A percentile compares a stretch with the other conserved stretches of the same genome.
Evolutionary conservation across 2,797 vertebrate species (phyloP).

Genomic region (Anolis apletophallus): DNA sequence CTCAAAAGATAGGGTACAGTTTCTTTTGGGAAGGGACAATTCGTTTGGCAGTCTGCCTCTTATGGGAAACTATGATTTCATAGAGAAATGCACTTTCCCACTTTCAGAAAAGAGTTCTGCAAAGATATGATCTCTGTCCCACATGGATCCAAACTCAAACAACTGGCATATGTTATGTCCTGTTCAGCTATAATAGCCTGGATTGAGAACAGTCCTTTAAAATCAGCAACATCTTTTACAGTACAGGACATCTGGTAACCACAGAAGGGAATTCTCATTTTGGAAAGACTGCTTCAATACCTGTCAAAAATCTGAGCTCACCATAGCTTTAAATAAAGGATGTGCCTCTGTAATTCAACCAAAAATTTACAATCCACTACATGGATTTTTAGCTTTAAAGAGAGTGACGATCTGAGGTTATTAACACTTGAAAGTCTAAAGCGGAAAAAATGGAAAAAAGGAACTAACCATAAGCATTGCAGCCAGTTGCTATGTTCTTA

Average conservation of each 20-base stretch:
- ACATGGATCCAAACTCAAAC: neutral
- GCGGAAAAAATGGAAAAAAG: neutral
- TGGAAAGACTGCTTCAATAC: neutral
- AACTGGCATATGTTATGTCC: neutral
- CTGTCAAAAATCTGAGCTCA: neutral
- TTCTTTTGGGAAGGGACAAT: neutral
- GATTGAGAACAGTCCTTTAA: conserved; percentile 1
- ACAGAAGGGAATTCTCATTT: neutral
- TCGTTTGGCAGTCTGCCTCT: neutral
- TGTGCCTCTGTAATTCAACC: neutral
- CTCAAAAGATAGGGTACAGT: neutral
- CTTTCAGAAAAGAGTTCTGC: neutral
- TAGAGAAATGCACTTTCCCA: neutral
- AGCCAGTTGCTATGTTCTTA: neutral
- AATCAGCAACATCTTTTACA: conserved; percentile 13
- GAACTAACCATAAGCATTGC: neutral
- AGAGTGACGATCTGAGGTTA: neutral
- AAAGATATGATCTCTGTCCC: neutral
- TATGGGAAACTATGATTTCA: neutral
- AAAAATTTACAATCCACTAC: neutral
- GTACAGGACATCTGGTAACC: conserved; percentile 17
- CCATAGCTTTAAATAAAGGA: neutral
- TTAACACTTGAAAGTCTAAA: neutral
- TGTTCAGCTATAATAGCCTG: neutral
- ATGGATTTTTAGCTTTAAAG: neutral